Evolutionary conservation across 2,888 invertebrate genomes (phyloP).

Genomic region (Dichetophora obliterata): DNA sequence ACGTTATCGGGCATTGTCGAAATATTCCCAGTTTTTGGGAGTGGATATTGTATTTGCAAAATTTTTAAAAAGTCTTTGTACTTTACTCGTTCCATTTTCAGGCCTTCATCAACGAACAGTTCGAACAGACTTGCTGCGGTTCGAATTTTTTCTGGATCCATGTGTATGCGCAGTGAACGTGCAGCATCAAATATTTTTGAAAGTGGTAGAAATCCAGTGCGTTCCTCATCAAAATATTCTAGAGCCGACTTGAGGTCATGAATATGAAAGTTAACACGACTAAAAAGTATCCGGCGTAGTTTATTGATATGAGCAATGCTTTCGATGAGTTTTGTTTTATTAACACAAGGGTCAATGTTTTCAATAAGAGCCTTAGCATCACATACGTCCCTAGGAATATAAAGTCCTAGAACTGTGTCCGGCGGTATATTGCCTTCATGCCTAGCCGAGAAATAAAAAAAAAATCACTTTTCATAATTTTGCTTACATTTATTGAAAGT

Average conservation of each 20-base stretch:
- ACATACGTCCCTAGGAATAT: conserved; percentile 40
- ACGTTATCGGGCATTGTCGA: conserved; percentile 46
- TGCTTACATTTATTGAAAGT: background rate
- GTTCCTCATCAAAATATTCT: conserved; percentile 51
- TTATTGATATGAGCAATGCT: conserved; percentile 55
- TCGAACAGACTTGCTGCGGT: conserved; percentile 51
- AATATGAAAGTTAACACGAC: conserved; percentile 54
- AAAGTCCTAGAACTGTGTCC: conserved; percentile 51
- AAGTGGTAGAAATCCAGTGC: conserved; percentile 50
- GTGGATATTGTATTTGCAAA: conserved; percentile 53
- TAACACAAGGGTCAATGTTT: conserved; percentile 50
- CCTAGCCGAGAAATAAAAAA: conserved; percentile 25
- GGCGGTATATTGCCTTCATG: conserved; percentile 45
- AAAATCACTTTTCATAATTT: background rate
- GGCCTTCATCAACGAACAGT: conserved; percentile 51
- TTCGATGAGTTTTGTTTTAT: conserved; percentile 47
- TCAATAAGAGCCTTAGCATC: conserved; percentile 55
- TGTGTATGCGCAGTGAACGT: conserved; percentile 48
- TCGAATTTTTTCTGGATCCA: conserved; percentile 53
- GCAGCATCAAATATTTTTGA: conserved; percentile 51
- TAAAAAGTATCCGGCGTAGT: conserved; percentile 54
- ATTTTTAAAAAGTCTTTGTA: conserved; percentile 55
- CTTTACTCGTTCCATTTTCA: conserved; percentile 51
- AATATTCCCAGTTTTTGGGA: conserved; percentile 52
- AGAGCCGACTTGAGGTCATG: conserved; percentile 52